Conservation (phyloP, 2,888 invertebrate genomes). For the Plagodis pulveraria region DNA sequence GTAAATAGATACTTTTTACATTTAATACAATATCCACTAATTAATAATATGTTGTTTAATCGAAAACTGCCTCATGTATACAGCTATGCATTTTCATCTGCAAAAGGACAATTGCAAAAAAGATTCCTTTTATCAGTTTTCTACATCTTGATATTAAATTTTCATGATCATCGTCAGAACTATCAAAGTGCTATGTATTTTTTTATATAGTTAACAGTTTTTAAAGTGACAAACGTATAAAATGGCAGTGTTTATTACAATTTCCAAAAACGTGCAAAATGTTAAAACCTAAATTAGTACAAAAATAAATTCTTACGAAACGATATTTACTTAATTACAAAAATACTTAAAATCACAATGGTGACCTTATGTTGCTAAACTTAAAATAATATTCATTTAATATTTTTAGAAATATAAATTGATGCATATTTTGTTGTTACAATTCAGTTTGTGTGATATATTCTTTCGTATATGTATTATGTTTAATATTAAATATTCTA, state of each 20-base stretch:
- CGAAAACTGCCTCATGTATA: too few species aligned
- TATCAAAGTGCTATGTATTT: too few species aligned
- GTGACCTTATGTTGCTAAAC: slow-evolving; percentile 65
- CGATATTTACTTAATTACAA: slow-evolving; percentile 44
- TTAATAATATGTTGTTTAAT: neutral
- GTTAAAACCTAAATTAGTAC: slow-evolving; percentile 62
- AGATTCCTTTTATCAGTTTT: too few species aligned
- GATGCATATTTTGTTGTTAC: neutral
- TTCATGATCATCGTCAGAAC: too few species aligned
- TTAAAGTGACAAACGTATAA: slow-evolving; percentile 19
- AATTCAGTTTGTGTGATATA: neutral
- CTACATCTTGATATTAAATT: too few species aligned
- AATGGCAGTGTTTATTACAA: slow-evolving; percentile 69
- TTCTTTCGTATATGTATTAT: neutral
- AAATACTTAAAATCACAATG: slow-evolving; percentile 75
- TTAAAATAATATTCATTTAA: slow-evolving; percentile 43
- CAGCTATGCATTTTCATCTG: too few species aligned
- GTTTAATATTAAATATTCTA: slow-evolving; percentile 3
- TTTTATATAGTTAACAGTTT: too few species aligned
- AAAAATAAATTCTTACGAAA: slow-evolving; percentile 73
- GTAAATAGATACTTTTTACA: slow-evolving; percentile 7
- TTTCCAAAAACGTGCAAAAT: slow-evolving; percentile 38
- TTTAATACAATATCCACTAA: slow-evolving; percentile 9
- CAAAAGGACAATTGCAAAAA: too few species aligned
- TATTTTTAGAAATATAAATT: slow-evolving; percentile 22